Evolutionary conservation across 1,140 invertebrate genomes (phyloP), one percentile per base, ranked within the genome.

Genomic region (Hirudo medicinalis): DNA sequence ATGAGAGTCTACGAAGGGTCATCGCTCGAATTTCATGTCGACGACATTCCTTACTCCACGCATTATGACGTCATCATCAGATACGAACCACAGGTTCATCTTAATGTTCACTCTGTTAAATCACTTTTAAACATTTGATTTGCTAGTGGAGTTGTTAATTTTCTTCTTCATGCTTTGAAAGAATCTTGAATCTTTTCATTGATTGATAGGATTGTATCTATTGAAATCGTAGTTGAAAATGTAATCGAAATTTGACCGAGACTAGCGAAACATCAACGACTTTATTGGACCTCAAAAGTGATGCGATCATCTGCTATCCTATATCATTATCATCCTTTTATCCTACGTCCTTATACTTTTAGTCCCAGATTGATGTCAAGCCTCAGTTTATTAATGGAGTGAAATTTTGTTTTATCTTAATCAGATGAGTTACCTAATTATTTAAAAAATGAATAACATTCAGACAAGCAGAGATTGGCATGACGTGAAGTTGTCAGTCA

Each of bases 51-150:
- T 67, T 88, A 86, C 67, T 89, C 88, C 19, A 92, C 92, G 86
- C 88, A 90, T 75, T 99, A 98, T 78, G 91, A 97, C 78, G 86
- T 97, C 54, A 84, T 96, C 27, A 86, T 99, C 54, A 86, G 94
- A 74, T 98, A 98, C 82, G 92, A 97, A 80, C 88, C 80, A 27
- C 81, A 83, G 77, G 81, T 84, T 76, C 75, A 71, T 78, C 4
- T 11, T 6, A 40, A 40, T 40, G 55, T 6, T 15, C 15, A n/a
- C 4, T 15, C 11, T 19, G 67, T 32, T 8, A 9, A 2, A n/a
- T 68, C 32, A 13, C 36, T 22, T 32, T 32, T 43, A 40, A 27
- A 32, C 40, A 49, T 49, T 49, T 49, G 43, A 49, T 49, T 49
- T 36, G 6, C 2, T 36, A 36, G 32, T 36, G 32, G 32, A 36